These are phyloP conservation scores for Tachystola acroxantha DNA, from an alignment of 2,888 invertebrate genomes.

Conservation along the genomic window DNA sequence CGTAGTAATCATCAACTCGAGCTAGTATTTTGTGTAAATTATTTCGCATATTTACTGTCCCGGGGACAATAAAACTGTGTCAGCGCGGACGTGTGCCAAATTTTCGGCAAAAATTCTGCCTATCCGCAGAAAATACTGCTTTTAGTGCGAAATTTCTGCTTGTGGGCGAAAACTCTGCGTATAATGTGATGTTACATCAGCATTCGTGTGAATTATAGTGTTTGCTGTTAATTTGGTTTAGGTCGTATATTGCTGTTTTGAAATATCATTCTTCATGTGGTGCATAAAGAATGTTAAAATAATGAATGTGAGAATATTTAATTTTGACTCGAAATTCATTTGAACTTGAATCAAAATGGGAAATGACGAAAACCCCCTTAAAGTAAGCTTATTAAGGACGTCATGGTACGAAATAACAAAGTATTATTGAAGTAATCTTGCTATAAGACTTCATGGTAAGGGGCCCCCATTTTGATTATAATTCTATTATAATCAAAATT, in stretches of 20 bases:
- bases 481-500: too few species aligned
- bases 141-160: neutral
- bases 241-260: conserved; percentile 1
- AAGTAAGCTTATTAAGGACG: too few species aligned
- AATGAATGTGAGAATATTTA: too few species aligned
- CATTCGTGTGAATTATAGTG: conserved; percentile 12
- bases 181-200: conserved; percentile 7
- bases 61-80: conserved; percentile 12
- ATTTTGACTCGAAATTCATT: too few species aligned
- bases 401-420: too few species aligned
- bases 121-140: neutral
- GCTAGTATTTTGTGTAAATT: conserved; percentile 12
- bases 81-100: conserved; percentile 13
- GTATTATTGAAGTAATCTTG: too few species aligned
- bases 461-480: too few species aligned
- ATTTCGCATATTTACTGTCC: conserved; percentile 18
- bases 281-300: too few species aligned
- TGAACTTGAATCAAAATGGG: too few species aligned
- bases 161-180: neutral
- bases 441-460: too few species aligned
- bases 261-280: too few species aligned
- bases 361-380: too few species aligned
- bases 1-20: neutral
- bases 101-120: conserved; percentile 9
- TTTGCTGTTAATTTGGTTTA: conserved; percentile 9